Base-by-base conservation (phyloP, 2,797 vertebrate genomes). In the Semotilus atromaculatus region DNA sequence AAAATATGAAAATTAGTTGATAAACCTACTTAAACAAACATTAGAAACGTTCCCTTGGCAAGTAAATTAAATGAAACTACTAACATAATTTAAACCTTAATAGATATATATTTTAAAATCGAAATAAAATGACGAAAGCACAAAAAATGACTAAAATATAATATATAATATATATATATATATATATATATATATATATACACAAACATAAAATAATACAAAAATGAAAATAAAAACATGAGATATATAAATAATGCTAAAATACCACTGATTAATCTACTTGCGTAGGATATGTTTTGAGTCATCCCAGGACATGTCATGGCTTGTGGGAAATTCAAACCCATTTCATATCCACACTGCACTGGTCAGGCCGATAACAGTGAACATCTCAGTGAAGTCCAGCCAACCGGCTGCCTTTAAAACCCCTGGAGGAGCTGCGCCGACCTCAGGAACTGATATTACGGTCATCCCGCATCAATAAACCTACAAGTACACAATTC, bases 391-490 rank as follows among this genome's bases (percentile, higher is more conserved):
- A 55, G 10, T 79, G 34, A 81, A 40, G 68, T 62, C 29, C 70
- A n/a, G n/a, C n/a, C n/a, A n/a, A n/a, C n/a, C n/a, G n/a, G n/a
- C n/a, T 34, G 38, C 53, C 51, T 82, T 82, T 48, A 29, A 73
- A 62, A 82, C 19, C 70, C 70, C 40, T 13, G 40, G 19, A 82
- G 23, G 38, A 73, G 38, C 80, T 21, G 11, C 19, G 45, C 29
- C 4, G 80, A 73, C 80, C 55, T 23, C 55, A 48, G 58, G 51
- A 58, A 60, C 80, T 34, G 80, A 72, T 81, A 81, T 72, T 60
- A 72, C 67, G 9, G 80, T 72, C 82, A 77, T 77, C 48, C 62
- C 58, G 73, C 75, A 58, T 70, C 66, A 78, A 73, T 84, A 40
- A 70, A 43, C 48, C 74, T 51, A 43, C 66, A 23, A 60, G 1